These are phyloP conservation scores for Bryconaethiops microstoma DNA, from an alignment of 2,797 vertebrate genomes.

Conservation along the genomic window DNA sequence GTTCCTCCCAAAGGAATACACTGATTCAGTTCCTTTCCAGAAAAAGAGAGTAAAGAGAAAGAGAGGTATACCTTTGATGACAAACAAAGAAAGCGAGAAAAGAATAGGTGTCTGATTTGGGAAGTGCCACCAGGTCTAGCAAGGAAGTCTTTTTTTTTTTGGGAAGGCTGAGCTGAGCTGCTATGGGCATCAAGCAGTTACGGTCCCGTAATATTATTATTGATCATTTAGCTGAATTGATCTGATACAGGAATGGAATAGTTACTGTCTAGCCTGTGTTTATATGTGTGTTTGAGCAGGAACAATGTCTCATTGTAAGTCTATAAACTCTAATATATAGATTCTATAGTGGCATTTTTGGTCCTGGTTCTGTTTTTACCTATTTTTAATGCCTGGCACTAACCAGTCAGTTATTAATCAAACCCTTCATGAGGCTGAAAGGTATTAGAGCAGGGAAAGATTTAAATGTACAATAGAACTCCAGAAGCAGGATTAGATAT, in stretches of 20 bases:
- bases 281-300: slow-evolving; percentile 26
- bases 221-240: slow-evolving; percentile 24
- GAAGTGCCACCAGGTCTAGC: slow-evolving; percentile 2
- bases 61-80: background rate
- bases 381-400: background rate
- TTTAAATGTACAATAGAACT: no score
- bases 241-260: slow-evolving; percentile 27
- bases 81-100: background rate
- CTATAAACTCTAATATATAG: background rate
- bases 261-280: slow-evolving; percentile 35
- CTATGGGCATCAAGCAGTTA: slow-evolving; percentile 6
- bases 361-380: background rate
- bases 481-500: no score
- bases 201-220: slow-evolving; percentile 40
- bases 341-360: background rate
- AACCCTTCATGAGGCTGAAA: background rate
- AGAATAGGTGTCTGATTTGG: slow-evolving; percentile 4
- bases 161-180: slow-evolving; percentile 12
- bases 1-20: slow-evolving; percentile 23
- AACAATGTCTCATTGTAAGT: background rate
- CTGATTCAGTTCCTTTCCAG: slow-evolving; percentile 35
- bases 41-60: slow-evolving; percentile 11
- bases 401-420: background rate
- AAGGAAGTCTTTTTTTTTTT: background rate
- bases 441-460: no score